Evolutionary conservation across 64 coral and sea anemone genomes (phyloP).

Genomic region (Montipora foliosa): DNA sequence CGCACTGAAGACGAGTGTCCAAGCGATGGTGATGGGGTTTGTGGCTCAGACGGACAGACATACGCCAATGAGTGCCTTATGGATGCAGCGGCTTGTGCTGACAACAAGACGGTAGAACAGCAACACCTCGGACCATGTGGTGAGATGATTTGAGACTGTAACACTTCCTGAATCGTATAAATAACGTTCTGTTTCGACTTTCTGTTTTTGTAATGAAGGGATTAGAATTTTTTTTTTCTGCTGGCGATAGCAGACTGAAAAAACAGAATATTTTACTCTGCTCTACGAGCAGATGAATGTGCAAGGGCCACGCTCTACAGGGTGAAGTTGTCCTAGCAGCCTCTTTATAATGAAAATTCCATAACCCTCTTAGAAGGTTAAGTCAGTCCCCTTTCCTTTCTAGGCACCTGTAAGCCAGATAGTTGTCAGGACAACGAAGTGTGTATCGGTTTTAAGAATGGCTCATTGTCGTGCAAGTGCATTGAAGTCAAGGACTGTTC

Average conservation of each 20-base stretch:
- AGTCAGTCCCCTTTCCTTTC: background rate
- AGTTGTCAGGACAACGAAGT: conserved; percentile 46
- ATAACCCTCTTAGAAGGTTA: background rate
- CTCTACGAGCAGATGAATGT: no score
- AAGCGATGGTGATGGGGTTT: conserved; percentile 64
- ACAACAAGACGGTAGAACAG: conserved; percentile 11
- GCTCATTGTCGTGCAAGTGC: conserved; percentile 72
- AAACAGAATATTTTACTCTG: no score
- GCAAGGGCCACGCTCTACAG: no score
- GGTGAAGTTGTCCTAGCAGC: background rate
- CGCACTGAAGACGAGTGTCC: conserved; percentile 64
- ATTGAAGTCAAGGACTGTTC: conserved; percentile 76
- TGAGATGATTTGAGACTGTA: background rate
- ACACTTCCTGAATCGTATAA: no score
- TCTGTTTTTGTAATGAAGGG: no score
- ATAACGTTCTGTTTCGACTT: no score
- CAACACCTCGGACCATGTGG: conserved; percentile 85
- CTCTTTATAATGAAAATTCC: background rate
- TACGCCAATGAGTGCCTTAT: conserved; percentile 77
- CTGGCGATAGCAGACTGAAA: no score
- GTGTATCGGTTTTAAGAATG: conserved; percentile 57
- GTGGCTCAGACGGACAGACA: conserved; percentile 78
- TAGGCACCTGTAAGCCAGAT: conserved; percentile 48
- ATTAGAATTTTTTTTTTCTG: no score
- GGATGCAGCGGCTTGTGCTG: conserved; percentile 65